Base-by-base conservation (phyloP, 2,113 vertebrate species). In the Crotalus helleri region DNA sequence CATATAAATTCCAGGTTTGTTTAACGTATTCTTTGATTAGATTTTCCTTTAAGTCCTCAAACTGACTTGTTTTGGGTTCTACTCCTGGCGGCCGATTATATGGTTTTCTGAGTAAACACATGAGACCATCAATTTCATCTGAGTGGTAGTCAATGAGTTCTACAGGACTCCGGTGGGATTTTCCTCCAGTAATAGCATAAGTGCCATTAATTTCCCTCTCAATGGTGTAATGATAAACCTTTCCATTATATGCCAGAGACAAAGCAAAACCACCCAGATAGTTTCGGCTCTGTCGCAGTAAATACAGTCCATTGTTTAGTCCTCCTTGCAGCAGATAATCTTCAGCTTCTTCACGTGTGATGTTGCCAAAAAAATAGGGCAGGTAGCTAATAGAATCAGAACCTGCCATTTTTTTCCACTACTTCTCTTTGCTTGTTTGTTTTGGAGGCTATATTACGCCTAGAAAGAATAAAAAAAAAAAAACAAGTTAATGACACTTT, bases 41-140 rank as follows among this genome's bases (percentile, higher is more conserved):
- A 90, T 98, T 98, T 92, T 99, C 99, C 95, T 99, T 99, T 87
- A 99, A 97, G 96, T 99, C 99, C 95, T 99, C 99, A 88, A 99
- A 99, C 0, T 98, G 98, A 15, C 99, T 99, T 2, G 98, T 98
- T 97, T 99, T 99, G 2, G 99, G 99, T 95, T 99, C 97, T 89
- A 99, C 96, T 0, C 98, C 98, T 0, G 96, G 97, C 0, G 99
- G 99, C 3, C 99, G 97, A 97, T 98, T 98, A 95, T 97, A 98
- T 58, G 99, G 98, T 93, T 97, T 99, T 93, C 98, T 98, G 58
- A 99, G 97, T 1, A 99, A 96, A 94, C 99, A 99, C 92, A 99
- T 64, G 2, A 99, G 98, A 87, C 99, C 99, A 0, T 99, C 99
- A 0, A 94, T 89, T 96, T 99, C 99, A 93, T 98, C 98, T 0